Evolutionary conservation across 2,888 invertebrate species (phyloP).

Genomic region (Brachypalpus laphriformis): DNA sequence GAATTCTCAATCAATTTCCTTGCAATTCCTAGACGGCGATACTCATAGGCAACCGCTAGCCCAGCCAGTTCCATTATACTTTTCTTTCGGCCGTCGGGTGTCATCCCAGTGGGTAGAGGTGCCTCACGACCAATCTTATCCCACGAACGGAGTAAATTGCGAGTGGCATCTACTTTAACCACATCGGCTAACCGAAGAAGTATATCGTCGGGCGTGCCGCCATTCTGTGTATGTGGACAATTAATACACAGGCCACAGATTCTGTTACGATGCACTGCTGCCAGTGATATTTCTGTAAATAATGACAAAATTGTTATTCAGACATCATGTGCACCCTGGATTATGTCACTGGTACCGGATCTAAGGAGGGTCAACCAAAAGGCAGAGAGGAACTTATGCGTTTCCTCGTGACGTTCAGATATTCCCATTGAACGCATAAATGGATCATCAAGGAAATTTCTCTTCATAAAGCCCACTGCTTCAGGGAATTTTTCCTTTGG

Average conservation of each 20-base stretch:
- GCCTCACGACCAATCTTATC: conserved; percentile 47
- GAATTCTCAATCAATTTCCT: conserved; percentile 34
- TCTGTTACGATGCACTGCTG: conserved; percentile 36
- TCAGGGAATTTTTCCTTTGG: conserved; percentile 16
- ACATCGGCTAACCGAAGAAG: conserved; percentile 13
- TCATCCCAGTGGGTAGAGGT: conserved; percentile 5
- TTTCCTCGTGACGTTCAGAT: conserved; percentile 25
- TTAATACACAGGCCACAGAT: conserved; percentile 58
- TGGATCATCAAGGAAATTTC: conserved; percentile 50
- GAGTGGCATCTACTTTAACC: conserved; percentile 7
- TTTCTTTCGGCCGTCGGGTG: not conserved
- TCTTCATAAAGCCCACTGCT: conserved; percentile 44
- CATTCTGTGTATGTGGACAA: conserved; percentile 3
- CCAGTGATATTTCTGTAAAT: conserved; percentile 47
- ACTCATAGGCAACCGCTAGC: conserved; percentile 17
- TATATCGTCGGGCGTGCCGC: not conserved
- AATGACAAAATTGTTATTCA: not conserved
- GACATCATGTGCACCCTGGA: no score
- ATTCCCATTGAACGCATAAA: conserved; percentile 54
- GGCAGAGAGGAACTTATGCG: conserved; percentile 42
- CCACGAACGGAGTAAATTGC: conserved; percentile 45
- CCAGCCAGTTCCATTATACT: conserved; percentile 38
- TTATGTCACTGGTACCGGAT: conserved; percentile 45
- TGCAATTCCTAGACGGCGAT: conserved; percentile 35
- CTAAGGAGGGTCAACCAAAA: conserved; percentile 52